Percentiles rank a stretch among this genome's conserved stretches.
Conservation (phyloP, 1,140 invertebrate genomes). For the Drosophila micromelanica region DNA sequence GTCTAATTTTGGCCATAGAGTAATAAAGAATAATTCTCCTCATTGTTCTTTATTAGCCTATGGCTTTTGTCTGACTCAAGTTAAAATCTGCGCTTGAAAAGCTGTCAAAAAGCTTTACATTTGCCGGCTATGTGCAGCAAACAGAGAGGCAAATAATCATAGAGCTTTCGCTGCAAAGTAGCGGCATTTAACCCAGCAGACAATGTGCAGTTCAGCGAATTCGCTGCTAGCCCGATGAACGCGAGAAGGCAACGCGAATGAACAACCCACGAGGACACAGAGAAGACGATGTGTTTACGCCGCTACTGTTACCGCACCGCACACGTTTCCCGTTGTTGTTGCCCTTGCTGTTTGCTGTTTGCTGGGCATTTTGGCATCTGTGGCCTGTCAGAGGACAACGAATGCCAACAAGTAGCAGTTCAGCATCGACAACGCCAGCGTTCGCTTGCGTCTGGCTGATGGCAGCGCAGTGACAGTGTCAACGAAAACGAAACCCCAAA, state of each 20-base stretch:
- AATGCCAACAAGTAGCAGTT: slow-evolving; percentile 69
- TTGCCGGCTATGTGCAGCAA: slow-evolving; percentile 16
- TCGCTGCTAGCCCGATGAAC: slow-evolving; percentile 46
- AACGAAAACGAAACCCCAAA: neutral
- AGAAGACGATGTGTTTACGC: slow-evolving; percentile 21
- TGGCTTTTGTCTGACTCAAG: neutral
- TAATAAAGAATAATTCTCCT: too few relatives aligned
- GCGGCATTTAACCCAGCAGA: slow-evolving; percentile 53
- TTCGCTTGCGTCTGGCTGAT: slow-evolving; percentile 45
- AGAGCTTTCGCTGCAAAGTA: slow-evolving; percentile 40
- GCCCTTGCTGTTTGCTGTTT: neutral
- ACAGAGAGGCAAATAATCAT: slow-evolving; percentile 2
- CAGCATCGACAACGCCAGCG: slow-evolving; percentile 65
- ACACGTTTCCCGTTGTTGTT: neutral
- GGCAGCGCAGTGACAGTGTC: slow-evolving; percentile 29
- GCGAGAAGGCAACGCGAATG: slow-evolving; percentile 15
- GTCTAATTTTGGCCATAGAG: too few relatives aligned
- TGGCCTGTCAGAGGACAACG: slow-evolving; percentile 44
- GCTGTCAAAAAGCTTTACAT: slow-evolving; percentile 12
- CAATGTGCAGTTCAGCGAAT: slow-evolving; percentile 58
- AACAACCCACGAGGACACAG: slow-evolving; percentile 18
- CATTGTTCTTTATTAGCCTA: too few relatives aligned
- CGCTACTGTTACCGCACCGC: neutral
- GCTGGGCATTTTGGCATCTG: slow-evolving; percentile 37
- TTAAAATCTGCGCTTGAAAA: neutral